Base-by-base conservation (phyloP, 2,888 invertebrate species). In the Brachynemurus nebulosus region DNA sequence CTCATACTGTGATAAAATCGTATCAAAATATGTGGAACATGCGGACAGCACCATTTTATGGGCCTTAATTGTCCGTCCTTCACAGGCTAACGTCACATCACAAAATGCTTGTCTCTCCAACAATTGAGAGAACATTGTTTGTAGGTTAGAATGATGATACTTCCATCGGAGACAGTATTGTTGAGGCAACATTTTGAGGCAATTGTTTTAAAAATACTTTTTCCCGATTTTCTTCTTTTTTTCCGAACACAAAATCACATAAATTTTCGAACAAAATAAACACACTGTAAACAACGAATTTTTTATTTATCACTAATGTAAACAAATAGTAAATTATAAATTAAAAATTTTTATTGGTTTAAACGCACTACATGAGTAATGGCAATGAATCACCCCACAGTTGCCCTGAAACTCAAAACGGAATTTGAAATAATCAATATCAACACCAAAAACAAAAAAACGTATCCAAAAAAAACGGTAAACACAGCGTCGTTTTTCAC, bases 101-200 rank as follows among this genome's bases (percentile, higher is more conserved):
- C 90, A 91, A 67, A 90, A 90, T 49, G 86, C 81, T 60, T 90
- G 89, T 61, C 88, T 63, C 60, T 88, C 88, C 47, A 90, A 67
- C 45, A 92, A 70, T 64, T 86, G 85, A 44, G 86, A 84, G 67
- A 89, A 89, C 80, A 88, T 88, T 23, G 79, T 84, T 69, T 88
- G 86, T 52, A 91, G 72, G 63, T 91, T 91, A 52, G 83, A 81
- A 66, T 89, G 88, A 67, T 91, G 90, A 66, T 90, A 88, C 60
- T 89, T 90, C 90, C 90, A 91, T 66, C 89, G 70, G 55, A 91
- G 69, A 62, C 90, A 91, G 69, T 90, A 91, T 67, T 90, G 89
- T 67, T 90, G 90, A 45, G 86, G 81, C 68, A 78, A 71, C 83
- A 85, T 84, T 65, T 67, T 66, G 52, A 30, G 30, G 30, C 30